A percentile compares a stretch with the other conserved stretches of the same genome.
These are phyloP conservation scores for Enteromius mattozi DNA, from an alignment of 2,797 vertebrate species.

Conservation along the genomic window DNA sequence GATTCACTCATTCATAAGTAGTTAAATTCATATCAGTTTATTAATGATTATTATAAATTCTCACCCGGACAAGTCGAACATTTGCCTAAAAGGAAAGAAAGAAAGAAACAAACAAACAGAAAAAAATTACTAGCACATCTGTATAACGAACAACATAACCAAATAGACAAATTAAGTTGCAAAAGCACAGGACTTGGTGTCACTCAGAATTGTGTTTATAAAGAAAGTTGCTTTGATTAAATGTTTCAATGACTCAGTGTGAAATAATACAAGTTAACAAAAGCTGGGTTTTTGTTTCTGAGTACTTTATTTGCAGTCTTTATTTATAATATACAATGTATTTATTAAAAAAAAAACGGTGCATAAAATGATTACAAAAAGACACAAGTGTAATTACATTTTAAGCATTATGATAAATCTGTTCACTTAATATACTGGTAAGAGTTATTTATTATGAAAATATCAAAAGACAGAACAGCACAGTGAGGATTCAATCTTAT, in stretches of 20 bases:
- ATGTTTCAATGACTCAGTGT: background rate
- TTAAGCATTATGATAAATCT: background rate
- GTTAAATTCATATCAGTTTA: background rate
- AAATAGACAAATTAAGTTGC: background rate
- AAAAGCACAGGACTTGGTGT: background rate
- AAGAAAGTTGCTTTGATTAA: background rate
- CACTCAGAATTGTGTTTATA: background rate
- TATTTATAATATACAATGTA: background rate
- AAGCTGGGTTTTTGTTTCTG: background rate
- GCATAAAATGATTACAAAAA: no score
- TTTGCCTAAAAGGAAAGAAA: background rate
- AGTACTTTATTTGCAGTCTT: background rate
- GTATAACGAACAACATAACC: no score
- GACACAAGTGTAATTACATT: no score
- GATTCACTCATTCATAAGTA: background rate
- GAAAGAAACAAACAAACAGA: background rate
- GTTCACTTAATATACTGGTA: background rate
- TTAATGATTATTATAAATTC: background rate
- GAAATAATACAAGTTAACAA: background rate
- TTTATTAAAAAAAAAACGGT: background rate
- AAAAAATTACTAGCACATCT: background rate
- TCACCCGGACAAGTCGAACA: fast-evolving
- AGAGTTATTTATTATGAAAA: background rate
- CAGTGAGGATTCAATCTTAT: background rate
- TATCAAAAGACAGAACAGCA: background rate